Base-by-base conservation (phyloP, 2,113 vertebrate species). In the Irena cyanogastra region DNA sequence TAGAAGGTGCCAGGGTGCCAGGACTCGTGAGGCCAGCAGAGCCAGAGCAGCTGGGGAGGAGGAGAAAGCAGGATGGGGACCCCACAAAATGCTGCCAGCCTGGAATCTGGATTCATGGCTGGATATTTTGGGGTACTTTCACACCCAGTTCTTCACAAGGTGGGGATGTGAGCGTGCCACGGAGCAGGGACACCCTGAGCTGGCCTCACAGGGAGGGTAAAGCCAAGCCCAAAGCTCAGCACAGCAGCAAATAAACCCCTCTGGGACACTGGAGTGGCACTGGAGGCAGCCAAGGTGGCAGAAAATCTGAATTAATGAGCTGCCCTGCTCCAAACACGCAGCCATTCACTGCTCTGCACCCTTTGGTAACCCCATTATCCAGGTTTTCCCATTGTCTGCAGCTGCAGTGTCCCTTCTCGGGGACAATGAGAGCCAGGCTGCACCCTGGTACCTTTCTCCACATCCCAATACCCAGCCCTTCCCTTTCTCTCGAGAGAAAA, bases 161-260 rank as follows among this genome's bases (percentile, higher is more conserved):
- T 7, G 33, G 17, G 24, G 11, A n/a, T 19, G 10, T 0, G 1
- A 35, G 26, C 0, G 26, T 13, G 15, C 6, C 22, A 26, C 0
- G 0, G 37, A 31, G 27, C 47, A n/a, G n/a, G n/a, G n/a, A 16
- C 31, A 49, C 19, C 45, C 47, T 1, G 53, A 69, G 65, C 41
- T 69, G 65, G 10, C 13, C 44, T 39, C 20, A 7, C 4, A 42
- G 63, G 23, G 17, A 4, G 52, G 28, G 24, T 1, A 19, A 65
- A 84, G 21, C 52, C 65, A 33, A 66, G 8, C 1, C 3, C 42
- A 14, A 10, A 31, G 52, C 49, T 21, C 30, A 20, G 21, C 16
- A 9, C 20, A 21, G 61, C 14, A 45, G 59, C 33, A 44, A 33
- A 57, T 1, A 5, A 78, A 57, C 13, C 59, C 42, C 37, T 18